phyloP scores from a whole-genome alignment of 1,140 invertebrate species.

The Sminthurinus signatus region DNA sequence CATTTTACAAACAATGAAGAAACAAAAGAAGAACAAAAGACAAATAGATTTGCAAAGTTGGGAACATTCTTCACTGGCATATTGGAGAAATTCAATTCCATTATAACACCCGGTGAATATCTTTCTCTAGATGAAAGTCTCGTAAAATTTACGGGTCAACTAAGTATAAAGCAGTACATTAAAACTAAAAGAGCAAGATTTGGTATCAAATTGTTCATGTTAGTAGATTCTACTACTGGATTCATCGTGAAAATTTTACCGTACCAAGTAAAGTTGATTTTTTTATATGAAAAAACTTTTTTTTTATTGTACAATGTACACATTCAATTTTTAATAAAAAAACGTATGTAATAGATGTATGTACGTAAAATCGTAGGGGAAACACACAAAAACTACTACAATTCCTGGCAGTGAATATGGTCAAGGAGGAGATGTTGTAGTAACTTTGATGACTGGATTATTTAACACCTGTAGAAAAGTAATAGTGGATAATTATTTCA shows the following conservation, averaged over 20 bases:
- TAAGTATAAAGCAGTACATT: conserved; percentile 45
- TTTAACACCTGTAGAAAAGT: conserved; percentile 45
- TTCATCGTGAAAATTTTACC: conserved; percentile 45
- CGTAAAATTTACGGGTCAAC: conserved; percentile 43
- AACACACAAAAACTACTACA: too few relatives aligned
- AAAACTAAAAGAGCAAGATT: conserved; percentile 44
- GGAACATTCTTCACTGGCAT: too few relatives aligned
- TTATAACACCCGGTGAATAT: neutral
- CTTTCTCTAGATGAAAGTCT: conserved; percentile 33
- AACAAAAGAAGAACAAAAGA: too few relatives aligned
- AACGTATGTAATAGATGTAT: too few relatives aligned
- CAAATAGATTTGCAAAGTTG: too few relatives aligned
- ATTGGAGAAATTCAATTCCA: too few relatives aligned
- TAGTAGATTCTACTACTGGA: conserved; percentile 43
- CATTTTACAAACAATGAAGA: too few relatives aligned
- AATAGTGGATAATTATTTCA: conserved; percentile 48
- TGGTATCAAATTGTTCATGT: conserved; percentile 45
- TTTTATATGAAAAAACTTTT: too few relatives aligned
- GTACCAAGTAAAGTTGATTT: too few relatives aligned
- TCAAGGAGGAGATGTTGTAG: conserved; percentile 34
- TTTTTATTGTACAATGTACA: too few relatives aligned
- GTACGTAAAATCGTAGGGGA: too few relatives aligned
- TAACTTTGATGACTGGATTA: conserved; percentile 21
- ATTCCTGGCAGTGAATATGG: conserved; percentile 33
- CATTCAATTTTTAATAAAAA: too few relatives aligned